Percentiles rank a stretch among this genome's conserved stretches.
phyloP scores from a whole-genome alignment of 2,888 invertebrate genomes.

The Synergus itoensis region DNA sequence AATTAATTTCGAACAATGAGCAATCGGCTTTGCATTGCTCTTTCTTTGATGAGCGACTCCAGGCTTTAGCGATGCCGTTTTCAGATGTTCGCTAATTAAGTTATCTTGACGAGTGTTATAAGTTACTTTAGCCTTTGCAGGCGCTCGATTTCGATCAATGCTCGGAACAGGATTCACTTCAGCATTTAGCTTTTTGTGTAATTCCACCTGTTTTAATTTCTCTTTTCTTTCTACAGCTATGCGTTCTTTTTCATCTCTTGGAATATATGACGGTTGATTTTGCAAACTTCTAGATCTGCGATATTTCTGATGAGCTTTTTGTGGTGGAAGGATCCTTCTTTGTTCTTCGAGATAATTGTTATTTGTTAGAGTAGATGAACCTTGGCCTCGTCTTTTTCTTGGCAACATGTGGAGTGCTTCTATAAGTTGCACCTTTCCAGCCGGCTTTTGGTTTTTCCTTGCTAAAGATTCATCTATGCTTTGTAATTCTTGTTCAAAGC shows the following conservation, averaged over 20 bases:
- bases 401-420: not conserved
- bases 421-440: not conserved
- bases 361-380: not conserved
- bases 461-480: not conserved
- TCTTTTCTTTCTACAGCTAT: constrained; percentile 77
- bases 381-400: not conserved
- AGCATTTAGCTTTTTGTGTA: not conserved
- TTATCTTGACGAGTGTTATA: constrained; percentile 81
- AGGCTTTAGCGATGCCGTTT: not conserved
- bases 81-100: constrained; percentile 67
- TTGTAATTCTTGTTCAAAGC: not conserved
- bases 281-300: not conserved
- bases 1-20: constrained; percentile 19
- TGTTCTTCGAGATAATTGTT: not conserved
- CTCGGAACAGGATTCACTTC: constrained; percentile 7
- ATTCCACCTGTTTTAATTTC: constrained; percentile 78
- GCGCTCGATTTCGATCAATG: constrained; percentile 55
- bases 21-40: not conserved
- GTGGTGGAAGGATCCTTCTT: not conserved
- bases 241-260: constrained; percentile 41
- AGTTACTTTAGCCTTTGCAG: constrained; percentile 78
- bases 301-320: not conserved
- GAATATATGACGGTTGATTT: not conserved
- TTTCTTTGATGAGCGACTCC: constrained; percentile 30
- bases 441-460: not conserved